A percentile compares a stretch with the other conserved stretches of the same genome.
Evolutionary conservation across 1,140 invertebrate species (phyloP).

Genomic region (Drosophila lowei): DNA sequence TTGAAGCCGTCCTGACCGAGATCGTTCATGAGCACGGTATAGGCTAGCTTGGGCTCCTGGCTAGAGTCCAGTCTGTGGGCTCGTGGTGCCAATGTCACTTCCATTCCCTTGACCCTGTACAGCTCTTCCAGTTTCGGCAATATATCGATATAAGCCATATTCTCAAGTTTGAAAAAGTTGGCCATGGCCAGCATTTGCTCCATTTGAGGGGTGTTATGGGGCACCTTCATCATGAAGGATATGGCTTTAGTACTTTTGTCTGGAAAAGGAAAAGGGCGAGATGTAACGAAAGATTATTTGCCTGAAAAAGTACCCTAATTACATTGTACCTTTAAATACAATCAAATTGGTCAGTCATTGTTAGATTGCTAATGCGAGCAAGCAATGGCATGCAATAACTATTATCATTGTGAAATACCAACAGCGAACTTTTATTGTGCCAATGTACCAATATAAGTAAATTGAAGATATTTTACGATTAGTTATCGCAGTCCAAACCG

Average conservation of each 20-base stretch:
- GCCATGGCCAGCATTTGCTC: conserved; percentile 49
- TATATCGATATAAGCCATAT: conserved; percentile 55
- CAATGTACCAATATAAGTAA: conserved; percentile 20
- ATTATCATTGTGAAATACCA: not conserved
- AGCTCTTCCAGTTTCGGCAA: conserved; percentile 61
- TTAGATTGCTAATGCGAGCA: not conserved
- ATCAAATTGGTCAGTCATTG: not conserved
- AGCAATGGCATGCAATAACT: not conserved
- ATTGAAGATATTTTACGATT: conserved; percentile 13
- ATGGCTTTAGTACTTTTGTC: conserved; percentile 52
- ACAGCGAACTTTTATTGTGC: conserved; percentile 9
- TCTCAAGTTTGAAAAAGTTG: conserved; percentile 67
- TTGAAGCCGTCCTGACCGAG: conserved; percentile 83
- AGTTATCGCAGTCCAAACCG: conserved; percentile 4
- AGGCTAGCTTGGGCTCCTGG: conserved; percentile 41
- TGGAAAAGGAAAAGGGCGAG: not conserved
- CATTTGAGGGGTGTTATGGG: conserved; percentile 61
- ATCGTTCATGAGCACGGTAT: conserved; percentile 84
- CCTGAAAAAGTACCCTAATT: not conserved
- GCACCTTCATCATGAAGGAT: conserved; percentile 69
- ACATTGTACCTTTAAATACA: not conserved
- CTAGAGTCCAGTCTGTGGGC: conserved; percentile 45
- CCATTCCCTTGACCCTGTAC: conserved; percentile 58
- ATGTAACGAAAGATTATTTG: not conserved
- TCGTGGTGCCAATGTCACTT: conserved; percentile 55